These are phyloP conservation scores for Slavum lentiscoides DNA, from an alignment of 2,888 invertebrate genomes.

Conservation along the genomic window DNA sequence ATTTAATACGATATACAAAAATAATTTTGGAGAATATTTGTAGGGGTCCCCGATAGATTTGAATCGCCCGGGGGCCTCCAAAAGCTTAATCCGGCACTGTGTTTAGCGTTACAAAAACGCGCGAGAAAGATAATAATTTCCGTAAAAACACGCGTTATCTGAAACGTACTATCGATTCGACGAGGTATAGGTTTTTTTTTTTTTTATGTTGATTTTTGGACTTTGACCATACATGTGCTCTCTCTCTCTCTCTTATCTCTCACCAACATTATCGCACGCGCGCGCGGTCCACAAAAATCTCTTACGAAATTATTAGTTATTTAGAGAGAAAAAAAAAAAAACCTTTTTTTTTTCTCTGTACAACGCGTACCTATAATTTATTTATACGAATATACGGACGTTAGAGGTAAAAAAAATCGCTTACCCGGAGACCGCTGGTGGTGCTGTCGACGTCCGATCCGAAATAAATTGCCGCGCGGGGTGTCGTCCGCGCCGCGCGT, in stretches of 20 bases:
- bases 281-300: too few relatives aligned
- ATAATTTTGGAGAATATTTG: too few relatives aligned
- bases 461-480: conserved; percentile 13
- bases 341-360: too few relatives aligned
- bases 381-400: too few relatives aligned
- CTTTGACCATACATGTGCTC: not conserved
- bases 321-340: too few relatives aligned
- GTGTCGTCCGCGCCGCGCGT: too few relatives aligned
- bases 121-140: conserved; percentile 13
- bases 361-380: not conserved
- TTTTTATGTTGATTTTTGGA: not conserved
- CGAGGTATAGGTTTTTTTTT: conserved; percentile 16
- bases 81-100: too few relatives aligned
- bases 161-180: not conserved
- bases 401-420: not conserved
- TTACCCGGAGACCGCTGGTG: not conserved
- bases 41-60: too few relatives aligned
- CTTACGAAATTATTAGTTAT: too few relatives aligned
- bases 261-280: conserved; percentile 8
- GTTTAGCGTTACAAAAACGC: too few relatives aligned
- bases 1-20: too few relatives aligned
- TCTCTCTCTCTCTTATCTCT: not conserved
- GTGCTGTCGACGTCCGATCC: conserved; percentile 4
- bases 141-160: conserved; percentile 22
- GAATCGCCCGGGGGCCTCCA: too few relatives aligned